Base-by-base conservation (phyloP, 1,140 invertebrate genomes). In the Oncopodura yosiiana region DNA sequence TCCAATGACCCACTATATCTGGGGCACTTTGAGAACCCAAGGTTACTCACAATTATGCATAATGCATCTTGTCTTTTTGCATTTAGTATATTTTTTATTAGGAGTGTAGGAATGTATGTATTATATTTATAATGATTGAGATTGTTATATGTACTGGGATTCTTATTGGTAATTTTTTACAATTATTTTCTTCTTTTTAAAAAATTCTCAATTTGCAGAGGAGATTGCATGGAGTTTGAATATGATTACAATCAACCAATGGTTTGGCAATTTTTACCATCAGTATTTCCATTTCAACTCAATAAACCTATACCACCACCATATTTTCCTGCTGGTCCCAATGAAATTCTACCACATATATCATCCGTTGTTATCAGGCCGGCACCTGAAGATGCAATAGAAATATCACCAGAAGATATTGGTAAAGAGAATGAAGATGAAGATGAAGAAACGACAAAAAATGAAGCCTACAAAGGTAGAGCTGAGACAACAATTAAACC, bases 211-310 rank as follows among this genome's bases (percentile, higher is more conserved):
- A n/a, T 14, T 45, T 50, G n/a, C 34, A 64, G 62, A 9, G 58
- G 62, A 9, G 62, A 64, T 39, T 64, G 62, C 38, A 36, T 57
- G 9, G 37, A 52, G 8, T 55, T 54, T 24, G 44, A 49, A 18
- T 64, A 56, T n/a, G 53, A 61, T 19, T 53, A 51, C 36, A 19
- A 27, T 3, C 34, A 42, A 14, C 49, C 46, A 19, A 18, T 18
- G 2, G 38, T 29, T n/a, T 64, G 59, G 58, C 62, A 64, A 56
- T 64, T 59, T 37, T 64, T 64, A 39, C 49, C 52, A 29, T 24
- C 27, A 14, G 3, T 6, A 8, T 42, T 30, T 18, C 30, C 42
- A 16, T 19, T 27, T n/a, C 34, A 18, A 5, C 42, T 3, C 2
- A 21, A 12, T 14, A 48, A 39, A 5, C 23, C 27, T 2, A 38